Evolutionary conservation across 2,113 vertebrate species (phyloP).

Genomic region (Colius striatus): DNA sequence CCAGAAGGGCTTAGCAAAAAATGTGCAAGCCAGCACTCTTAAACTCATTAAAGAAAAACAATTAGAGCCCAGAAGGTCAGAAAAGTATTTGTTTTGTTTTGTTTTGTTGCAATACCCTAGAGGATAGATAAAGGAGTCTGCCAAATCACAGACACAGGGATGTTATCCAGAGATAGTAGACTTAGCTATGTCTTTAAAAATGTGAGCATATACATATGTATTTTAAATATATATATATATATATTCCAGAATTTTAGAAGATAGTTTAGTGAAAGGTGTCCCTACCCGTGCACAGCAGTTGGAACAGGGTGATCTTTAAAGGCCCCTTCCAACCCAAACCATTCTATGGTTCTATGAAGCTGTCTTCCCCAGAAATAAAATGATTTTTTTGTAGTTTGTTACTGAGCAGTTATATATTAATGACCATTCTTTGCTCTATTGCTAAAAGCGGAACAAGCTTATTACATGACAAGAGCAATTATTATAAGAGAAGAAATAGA

Average conservation of each 20-base stretch:
- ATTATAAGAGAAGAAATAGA: neutral
- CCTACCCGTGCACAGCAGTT: too few species aligned
- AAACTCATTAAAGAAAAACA: neutral
- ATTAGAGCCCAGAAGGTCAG: neutral
- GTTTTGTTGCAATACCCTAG: neutral
- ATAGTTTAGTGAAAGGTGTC: neutral
- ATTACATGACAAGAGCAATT: neutral
- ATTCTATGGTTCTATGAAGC: neutral
- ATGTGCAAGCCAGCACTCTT: neutral
- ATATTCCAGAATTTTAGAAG: neutral
- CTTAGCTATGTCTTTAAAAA: neutral
- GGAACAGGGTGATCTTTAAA: too few species aligned
- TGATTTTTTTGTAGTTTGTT: neutral
- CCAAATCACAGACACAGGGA: neutral
- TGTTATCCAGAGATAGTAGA: neutral
- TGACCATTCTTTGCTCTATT: neutral
- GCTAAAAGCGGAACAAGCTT: neutral
- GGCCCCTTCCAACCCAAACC: too few species aligned
- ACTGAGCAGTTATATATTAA: neutral
- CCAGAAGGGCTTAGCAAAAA: neutral
- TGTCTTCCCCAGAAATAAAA: neutral
- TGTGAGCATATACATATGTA: too few species aligned
- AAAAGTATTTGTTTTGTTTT: neutral
- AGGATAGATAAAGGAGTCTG: neutral
- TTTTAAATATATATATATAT: neutral